These are phyloP conservation scores for Erythrocebus patas DNA, from an alignment of 2,113 vertebrate genomes.

Conservation along the genomic window DNA sequence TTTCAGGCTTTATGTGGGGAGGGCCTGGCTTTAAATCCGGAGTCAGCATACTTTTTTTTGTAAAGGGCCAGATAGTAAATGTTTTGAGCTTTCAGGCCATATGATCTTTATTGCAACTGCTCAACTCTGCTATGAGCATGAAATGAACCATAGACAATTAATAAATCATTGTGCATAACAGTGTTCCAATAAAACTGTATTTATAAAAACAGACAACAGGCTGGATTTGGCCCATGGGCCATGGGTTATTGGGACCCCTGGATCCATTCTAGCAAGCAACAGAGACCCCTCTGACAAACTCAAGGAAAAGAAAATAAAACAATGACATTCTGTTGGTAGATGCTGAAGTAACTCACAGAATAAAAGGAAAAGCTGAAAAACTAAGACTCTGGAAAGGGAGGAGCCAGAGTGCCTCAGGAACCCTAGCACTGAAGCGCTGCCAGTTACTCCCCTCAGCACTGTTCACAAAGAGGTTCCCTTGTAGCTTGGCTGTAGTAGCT, in stretches of 20 bases:
- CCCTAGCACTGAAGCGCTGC: background rate
- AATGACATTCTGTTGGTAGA: background rate
- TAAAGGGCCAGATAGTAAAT: background rate
- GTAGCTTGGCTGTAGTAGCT: background rate
- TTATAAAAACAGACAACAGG: background rate
- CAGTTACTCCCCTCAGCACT: background rate
- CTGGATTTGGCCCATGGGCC: background rate
- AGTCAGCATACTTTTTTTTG: background rate
- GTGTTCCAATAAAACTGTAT: background rate
- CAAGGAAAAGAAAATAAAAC: background rate
- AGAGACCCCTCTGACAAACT: background rate
- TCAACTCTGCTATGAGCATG: background rate
- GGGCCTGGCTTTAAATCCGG: background rate
- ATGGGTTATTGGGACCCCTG: background rate
- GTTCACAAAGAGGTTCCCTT: background rate
- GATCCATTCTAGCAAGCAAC: background rate
- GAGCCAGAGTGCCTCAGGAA: too few species aligned
- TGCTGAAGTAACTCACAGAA: background rate
- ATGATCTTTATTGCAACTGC: background rate
- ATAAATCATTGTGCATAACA: background rate
- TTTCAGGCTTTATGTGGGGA: background rate
- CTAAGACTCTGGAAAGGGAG: background rate
- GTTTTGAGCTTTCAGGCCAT: background rate
- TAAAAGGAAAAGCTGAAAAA: background rate
- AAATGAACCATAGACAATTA: background rate